Evolutionary conservation across 2,888 invertebrate genomes (phyloP).

Genomic region (Linnaemya vulpina): DNA sequence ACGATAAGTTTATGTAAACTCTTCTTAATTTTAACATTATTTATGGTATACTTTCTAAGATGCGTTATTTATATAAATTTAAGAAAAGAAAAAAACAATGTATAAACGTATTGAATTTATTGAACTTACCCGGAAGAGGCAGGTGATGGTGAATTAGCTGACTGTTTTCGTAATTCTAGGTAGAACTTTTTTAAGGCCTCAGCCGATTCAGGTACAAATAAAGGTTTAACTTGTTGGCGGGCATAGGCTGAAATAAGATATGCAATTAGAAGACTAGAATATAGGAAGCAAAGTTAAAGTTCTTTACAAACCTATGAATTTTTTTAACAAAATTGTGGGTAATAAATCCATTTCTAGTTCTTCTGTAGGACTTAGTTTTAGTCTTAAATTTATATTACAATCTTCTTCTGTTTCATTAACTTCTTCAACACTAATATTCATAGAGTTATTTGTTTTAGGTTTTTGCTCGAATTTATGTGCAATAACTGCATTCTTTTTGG

Average conservation of each 20-base stretch:
- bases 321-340: constrained; percentile 90
- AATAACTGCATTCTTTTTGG: constrained; percentile 77
- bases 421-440: constrained; percentile 73
- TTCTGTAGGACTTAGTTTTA: constrained; percentile 79
- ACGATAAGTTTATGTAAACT: constrained; percentile 65
- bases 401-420: constrained; percentile 74
- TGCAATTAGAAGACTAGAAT: not conserved
- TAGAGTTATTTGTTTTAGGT: constrained; percentile 80
- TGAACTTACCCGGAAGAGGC: constrained; percentile 87
- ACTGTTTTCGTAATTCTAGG: constrained; percentile 87
- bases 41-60: not conserved
- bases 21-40: constrained; percentile 37
- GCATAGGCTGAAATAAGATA: constrained; percentile 87
- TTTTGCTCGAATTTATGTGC: constrained; percentile 80
- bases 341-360: constrained; percentile 88
- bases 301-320: constrained; percentile 87
- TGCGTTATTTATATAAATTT: constrained; percentile 44
- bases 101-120: not conserved
- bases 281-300: not conserved
- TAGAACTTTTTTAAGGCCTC: constrained; percentile 90
- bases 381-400: constrained; percentile 81
- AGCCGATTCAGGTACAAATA: constrained; percentile 89
- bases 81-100: constrained; percentile 9
- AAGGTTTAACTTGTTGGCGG: constrained; percentile 92
- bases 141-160: constrained; percentile 84